Evolutionary conservation across 2,113 vertebrate species (phyloP).

Genomic region (Elachura formosa): DNA sequence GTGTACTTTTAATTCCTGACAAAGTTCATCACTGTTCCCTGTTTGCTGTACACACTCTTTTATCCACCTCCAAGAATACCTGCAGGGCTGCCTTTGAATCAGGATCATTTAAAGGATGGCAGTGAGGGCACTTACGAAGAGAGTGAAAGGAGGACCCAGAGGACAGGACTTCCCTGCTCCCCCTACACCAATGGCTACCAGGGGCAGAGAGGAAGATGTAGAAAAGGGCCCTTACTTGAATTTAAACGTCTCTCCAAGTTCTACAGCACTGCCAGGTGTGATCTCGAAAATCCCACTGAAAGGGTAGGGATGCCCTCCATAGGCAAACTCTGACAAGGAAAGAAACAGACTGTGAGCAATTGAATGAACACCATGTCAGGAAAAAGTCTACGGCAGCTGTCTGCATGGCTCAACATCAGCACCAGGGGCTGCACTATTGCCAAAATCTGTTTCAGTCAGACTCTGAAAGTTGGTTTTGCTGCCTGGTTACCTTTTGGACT

Average conservation of each 20-base stretch:
- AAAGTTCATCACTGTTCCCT: neutral
- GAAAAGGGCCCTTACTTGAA: constrained; percentile 84
- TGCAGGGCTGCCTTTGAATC: neutral
- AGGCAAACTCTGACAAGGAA: constrained; percentile 85
- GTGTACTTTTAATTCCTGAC: neutral
- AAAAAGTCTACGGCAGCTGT: constrained; percentile 1
- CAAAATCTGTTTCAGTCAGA: neutral
- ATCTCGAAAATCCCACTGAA: constrained; percentile 96
- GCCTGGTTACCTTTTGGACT: neutral
- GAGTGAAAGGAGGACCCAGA: neutral
- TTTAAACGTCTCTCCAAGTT: constrained; percentile 94
- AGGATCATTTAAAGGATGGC: neutral
- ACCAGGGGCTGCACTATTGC: neutral
- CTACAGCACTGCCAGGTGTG: constrained; percentile 85
- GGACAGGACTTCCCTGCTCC: neutral
- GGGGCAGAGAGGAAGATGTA: neutral
- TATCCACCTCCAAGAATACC: neutral
- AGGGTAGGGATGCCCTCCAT: constrained; percentile 91
- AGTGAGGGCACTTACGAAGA: neutral
- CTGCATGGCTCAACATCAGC: neutral
- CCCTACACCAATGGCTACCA: neutral
- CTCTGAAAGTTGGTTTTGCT: neutral
- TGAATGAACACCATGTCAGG: neutral
- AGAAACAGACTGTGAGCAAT: constrained; percentile 56
- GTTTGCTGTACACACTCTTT: neutral